Evolutionary conservation across 2,888 invertebrate genomes (phyloP).

Genomic region (Emmelina monodactyla): DNA sequence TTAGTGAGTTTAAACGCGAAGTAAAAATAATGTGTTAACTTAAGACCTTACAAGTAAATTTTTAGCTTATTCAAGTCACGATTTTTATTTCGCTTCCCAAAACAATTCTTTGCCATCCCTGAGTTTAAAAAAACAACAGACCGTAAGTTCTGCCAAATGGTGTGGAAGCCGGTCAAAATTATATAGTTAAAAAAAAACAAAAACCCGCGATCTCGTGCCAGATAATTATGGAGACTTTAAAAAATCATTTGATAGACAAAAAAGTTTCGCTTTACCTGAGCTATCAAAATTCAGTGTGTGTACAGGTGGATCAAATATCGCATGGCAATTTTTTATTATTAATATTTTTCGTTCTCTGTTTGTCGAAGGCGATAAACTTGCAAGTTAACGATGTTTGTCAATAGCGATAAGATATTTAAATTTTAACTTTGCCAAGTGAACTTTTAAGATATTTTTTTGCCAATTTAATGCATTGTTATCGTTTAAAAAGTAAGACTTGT

Average conservation of each 20-base stretch:
- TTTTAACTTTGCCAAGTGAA: background rate
- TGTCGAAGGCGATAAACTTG: too few relatives aligned
- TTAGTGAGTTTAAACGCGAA: too few relatives aligned
- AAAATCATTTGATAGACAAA: conserved; percentile 46
- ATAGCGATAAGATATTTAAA: background rate
- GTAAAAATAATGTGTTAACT: too few relatives aligned
- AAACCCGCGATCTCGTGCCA: conserved; percentile 47
- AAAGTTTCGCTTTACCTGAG: conserved; percentile 57
- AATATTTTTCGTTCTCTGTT: too few relatives aligned
- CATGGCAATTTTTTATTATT: conserved; percentile 2
- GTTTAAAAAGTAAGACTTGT: background rate
- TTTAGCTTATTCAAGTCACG: too few relatives aligned
- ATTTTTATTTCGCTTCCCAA: too few relatives aligned
- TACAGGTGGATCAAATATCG: conserved; percentile 35
- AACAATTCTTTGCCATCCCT: too few relatives aligned
- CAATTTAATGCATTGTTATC: too few relatives aligned
- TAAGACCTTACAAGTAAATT: too few relatives aligned
- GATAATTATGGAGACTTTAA: conserved; percentile 54
- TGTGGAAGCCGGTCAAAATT: conserved; percentile 25
- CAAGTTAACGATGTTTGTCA: background rate
- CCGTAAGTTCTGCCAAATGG: conserved; percentile 39
- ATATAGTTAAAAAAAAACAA: conserved; percentile 38
- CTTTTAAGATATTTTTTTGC: too few relatives aligned
- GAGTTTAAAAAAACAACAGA: conserved; percentile 22
- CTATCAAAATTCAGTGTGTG: conserved; percentile 33